Conservation (phyloP, 2,797 vertebrate genomes). For the Hydrolagus colliei region DNA sequence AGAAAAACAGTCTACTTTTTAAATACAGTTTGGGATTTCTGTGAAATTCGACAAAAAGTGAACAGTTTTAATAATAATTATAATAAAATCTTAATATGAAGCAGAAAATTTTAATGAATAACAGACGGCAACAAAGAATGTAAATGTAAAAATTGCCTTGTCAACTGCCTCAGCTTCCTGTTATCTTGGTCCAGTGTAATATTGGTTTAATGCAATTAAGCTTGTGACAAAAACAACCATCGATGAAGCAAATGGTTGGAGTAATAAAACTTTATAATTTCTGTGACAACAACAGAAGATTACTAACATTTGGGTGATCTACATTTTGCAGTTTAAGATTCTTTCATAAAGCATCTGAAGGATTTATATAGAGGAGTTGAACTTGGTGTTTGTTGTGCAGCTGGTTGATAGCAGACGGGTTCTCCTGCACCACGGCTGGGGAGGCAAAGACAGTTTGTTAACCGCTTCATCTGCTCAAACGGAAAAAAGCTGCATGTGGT, state of each 20-base stretch:
- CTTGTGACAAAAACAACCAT: background rate
- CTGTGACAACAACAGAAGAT: too few relatives aligned
- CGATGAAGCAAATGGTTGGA: background rate
- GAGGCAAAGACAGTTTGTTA: background rate
- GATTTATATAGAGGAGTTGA: too few relatives aligned
- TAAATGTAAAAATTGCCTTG: slow-evolving; percentile 6
- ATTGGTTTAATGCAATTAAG: background rate
- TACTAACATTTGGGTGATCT: background rate
- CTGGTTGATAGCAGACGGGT: background rate
- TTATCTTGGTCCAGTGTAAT: background rate
- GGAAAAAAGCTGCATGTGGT: background rate
- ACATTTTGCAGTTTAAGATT: background rate
- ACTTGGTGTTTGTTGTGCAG: background rate
- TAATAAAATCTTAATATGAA: background rate
- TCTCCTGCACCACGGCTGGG: background rate
- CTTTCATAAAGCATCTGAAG: background rate
- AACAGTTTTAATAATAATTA: background rate
- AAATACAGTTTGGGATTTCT: background rate
- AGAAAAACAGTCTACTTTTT: background rate
- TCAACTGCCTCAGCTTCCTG: slow-evolving; percentile 14
- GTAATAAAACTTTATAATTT: background rate
- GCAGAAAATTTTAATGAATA: background rate
- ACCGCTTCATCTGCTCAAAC: background rate
- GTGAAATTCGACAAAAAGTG: background rate
- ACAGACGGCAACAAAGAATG: background rate